Base-by-base conservation (phyloP, 2,888 invertebrate genomes). In the Dasypogon diadema region DNA sequence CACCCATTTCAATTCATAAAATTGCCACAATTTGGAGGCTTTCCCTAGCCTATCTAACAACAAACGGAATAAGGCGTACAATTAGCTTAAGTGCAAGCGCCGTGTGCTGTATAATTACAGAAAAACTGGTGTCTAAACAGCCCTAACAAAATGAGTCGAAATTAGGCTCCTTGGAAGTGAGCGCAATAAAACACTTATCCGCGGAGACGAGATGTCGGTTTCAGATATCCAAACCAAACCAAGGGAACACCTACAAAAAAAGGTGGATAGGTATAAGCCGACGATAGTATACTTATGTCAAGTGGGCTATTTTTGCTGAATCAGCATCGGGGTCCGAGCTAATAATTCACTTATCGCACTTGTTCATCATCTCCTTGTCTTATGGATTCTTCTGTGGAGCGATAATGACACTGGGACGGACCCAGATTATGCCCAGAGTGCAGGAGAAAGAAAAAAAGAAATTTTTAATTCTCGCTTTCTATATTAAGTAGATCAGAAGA, bases 91-190 rank as follows among this genome's bases (percentile, higher is more conserved):
- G 70, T 70, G 70, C 70, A 54, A 70, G 51, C 51, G 54, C 34
- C 30, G 12, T 54, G 21, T 48, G 65, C n/a, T 22, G 46, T 65
- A 48, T 34, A 70, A 70, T 70, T 70, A 70, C 34, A 70, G 54
- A 54, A 51, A 54, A 70, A 70, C 54, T 51, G 70, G 70, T 70
- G 70, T 70, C 70, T 54, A 70, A 70, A 70, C 54, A 70, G 54
- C 54, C 14, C 16, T 12, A 70, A 54, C 70, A 70, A 70, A 68
- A 70, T 54, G 34, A 10, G 5, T 70, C 70, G 54, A 70, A 70
- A 70, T 70, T 70, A 70, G 65, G 54, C 54, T 54, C 30, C 70
- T 70, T 24, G 51, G 24, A 30, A 70, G 30, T 51, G 34, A 24
- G 34, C 70, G 22, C 18, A 51, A 18, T 65, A 30, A 70, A 70